A percentile compares a stretch with the other conserved stretches of the same genome.
phyloP scores from a whole-genome alignment of 2,888 invertebrate genomes.

The Macrophya annulata region DNA sequence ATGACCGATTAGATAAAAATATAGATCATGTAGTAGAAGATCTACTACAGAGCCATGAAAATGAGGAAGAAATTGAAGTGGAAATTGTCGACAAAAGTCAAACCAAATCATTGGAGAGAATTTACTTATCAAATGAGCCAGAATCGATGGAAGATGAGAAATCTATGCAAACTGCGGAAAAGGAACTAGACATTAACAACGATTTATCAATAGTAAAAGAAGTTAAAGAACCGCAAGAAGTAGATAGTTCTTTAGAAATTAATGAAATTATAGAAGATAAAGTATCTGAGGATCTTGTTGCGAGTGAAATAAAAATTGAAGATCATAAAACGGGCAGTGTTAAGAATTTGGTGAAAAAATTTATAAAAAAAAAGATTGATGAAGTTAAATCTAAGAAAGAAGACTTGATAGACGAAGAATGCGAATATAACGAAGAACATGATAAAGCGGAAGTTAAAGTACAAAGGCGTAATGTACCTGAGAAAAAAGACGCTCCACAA shows the following conservation, averaged over 20 bases:
- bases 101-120: background rate
- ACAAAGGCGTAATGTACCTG: conserved; percentile 2
- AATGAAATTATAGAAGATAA: background rate
- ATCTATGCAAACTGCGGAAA: background rate
- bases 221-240: background rate
- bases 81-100: conserved; percentile 57
- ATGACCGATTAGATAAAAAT: conserved; percentile 60
- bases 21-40: conserved; percentile 61
- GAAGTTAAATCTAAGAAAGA: conserved; percentile 81
- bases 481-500: conserved; percentile 57
- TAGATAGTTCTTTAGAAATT: background rate
- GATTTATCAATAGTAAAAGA: background rate
- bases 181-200: background rate
- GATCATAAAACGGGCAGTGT: conserved; percentile 58
- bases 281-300: background rate
- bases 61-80: conserved; percentile 56
- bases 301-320: background rate
- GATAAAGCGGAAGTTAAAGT: conserved; percentile 63
- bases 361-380: conserved; percentile 80
- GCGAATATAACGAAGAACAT: conserved; percentile 71
- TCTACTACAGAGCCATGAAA: conserved; percentile 26
- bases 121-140: background rate
- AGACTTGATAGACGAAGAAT: conserved; percentile 56
- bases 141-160: background rate
- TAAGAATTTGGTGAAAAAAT: conserved; percentile 73